Percentiles rank a stretch among this genome's conserved stretches.
Conservation (phyloP, 2,797 vertebrate genomes). For the Ptychobarbus kaznakovi region DNA sequence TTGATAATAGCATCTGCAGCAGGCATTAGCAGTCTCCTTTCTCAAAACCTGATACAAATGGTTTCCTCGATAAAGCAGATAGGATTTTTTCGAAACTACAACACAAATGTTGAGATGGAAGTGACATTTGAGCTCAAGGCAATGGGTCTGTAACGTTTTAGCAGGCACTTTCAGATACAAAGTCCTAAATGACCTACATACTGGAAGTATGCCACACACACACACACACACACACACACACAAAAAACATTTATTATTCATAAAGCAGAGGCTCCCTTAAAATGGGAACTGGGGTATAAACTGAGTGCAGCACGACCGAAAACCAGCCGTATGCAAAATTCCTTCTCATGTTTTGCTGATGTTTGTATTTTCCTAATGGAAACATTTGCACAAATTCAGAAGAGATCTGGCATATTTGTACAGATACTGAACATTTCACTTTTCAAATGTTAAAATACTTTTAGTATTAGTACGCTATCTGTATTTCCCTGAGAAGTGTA, state of each 20-base stretch:
- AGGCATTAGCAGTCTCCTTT: constrained; percentile 54
- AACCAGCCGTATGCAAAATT: background rate
- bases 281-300: constrained; percentile 48
- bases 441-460: background rate
- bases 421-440: background rate
- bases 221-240: no score
- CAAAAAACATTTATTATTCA: constrained; percentile 60
- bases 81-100: constrained; percentile 21
- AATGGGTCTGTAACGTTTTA: constrained; percentile 44
- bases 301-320: constrained; percentile 22
- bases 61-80: constrained; percentile 21
- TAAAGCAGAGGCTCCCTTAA: constrained; percentile 48
- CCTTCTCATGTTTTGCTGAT: constrained; percentile 31
- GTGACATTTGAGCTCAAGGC: constrained; percentile 34
- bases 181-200: constrained; percentile 62
- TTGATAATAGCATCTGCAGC: constrained; percentile 63
- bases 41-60: constrained; percentile 39
- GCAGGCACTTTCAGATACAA: constrained; percentile 47
- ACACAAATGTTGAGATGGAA: background rate
- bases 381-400: constrained; percentile 10
- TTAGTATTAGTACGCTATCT: background rate
- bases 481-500: background rate
- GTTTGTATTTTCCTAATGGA: background rate
- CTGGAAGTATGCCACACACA: constrained; percentile 50
- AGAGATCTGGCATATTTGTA: background rate